Evolutionary conservation across 2,113 vertebrate species (phyloP).

Genomic region (Sardina pilchardus): DNA sequence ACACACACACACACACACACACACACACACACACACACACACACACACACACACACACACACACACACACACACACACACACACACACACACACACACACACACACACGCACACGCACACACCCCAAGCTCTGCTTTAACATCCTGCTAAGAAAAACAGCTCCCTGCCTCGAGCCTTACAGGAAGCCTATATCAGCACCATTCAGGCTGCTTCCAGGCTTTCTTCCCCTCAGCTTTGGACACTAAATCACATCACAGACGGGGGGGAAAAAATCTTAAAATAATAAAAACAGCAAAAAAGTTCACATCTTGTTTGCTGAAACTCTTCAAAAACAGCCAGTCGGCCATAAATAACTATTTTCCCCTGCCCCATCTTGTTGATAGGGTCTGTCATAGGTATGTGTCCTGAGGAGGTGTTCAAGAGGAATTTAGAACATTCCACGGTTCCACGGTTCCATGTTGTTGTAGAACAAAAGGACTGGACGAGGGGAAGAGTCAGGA

Average conservation of each 20-base stretch:
- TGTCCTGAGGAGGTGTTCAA: no score
- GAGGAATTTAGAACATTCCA: no score
- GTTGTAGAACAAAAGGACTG: no score
- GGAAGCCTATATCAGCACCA: not conserved
- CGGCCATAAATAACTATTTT: not conserved
- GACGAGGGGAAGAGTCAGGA: no score
- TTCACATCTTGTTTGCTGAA: not conserved
- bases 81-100: not conserved
- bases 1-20: not conserved
- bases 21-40: not conserved
- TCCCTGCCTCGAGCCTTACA: not conserved
- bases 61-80: not conserved
- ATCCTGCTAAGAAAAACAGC: conserved; percentile 20
- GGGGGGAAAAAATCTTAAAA: not conserved
- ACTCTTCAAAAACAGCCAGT: no score
- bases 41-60: not conserved
- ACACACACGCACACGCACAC: not conserved
- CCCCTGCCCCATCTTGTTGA: no score
- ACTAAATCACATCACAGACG: not conserved
- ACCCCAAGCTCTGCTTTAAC: not conserved
- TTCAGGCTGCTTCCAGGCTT: not conserved
- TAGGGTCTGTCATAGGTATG: no score
- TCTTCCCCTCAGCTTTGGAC: not conserved
- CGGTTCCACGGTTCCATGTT: no score
- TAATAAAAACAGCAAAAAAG: not conserved